These are phyloP conservation scores for Malacoraja senta DNA, from an alignment of 2,797 vertebrate genomes.

Conservation along the genomic window DNA sequence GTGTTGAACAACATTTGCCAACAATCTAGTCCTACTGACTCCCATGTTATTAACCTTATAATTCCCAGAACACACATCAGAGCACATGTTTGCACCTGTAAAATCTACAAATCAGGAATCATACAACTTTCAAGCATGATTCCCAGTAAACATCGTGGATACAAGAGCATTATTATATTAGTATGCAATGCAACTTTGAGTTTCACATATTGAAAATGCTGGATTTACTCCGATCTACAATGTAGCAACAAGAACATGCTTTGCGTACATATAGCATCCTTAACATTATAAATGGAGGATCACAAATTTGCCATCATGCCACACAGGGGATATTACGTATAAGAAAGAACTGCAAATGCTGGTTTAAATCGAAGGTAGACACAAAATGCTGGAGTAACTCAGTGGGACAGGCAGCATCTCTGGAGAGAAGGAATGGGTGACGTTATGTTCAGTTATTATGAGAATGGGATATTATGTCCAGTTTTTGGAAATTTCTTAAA, in stretches of 20 bases:
- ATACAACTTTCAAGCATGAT: background rate
- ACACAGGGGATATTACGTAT: background rate
- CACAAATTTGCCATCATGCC: background rate
- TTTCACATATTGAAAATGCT: background rate
- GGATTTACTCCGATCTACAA: background rate
- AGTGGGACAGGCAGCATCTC: no score
- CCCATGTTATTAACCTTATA: background rate
- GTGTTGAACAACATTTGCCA: background rate
- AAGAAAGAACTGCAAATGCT: no score
- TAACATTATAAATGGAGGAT: background rate
- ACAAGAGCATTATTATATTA: no score
- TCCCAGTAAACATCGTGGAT: background rate
- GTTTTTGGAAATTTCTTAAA: background rate
- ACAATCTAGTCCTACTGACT: background rate
- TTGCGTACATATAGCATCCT: background rate
- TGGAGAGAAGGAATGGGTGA: no score
- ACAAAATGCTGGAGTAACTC: no score
- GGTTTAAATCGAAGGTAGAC: no score
- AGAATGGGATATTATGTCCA: background rate
- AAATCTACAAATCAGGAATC: background rate
- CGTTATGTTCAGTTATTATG: no score
- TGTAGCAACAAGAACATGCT: background rate
- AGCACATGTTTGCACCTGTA: background rate
- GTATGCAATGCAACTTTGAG: background rate
- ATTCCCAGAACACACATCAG: background rate